Conservation (phyloP, 2,113 vertebrate genomes). For the Orycteropus afer region DNA sequence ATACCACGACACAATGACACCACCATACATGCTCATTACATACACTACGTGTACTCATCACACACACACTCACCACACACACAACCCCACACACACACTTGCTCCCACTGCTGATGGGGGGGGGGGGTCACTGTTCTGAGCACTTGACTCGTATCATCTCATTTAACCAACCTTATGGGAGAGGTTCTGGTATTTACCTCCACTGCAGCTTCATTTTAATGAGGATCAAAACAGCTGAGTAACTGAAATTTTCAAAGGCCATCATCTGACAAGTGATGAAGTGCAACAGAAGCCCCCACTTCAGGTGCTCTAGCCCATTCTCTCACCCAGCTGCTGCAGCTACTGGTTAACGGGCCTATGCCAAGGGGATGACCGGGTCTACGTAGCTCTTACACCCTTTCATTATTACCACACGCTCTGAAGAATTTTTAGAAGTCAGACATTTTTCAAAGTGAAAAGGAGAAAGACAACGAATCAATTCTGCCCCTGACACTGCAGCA, state of each 20-base stretch:
- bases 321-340: neutral
- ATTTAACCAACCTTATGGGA: neutral
- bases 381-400: accelerated
- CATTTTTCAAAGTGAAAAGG: neutral
- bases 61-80: neutral
- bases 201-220: neutral
- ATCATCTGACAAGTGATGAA: accelerated
- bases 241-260: neutral
- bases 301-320: neutral
- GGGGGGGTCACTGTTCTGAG: neutral
- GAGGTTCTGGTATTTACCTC: neutral
- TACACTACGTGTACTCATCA: too few species aligned
- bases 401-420: too few species aligned
- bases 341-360: neutral
- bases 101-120: neutral
- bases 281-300: neutral
- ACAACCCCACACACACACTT: neutral
- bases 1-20: too few species aligned
- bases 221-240: neutral
- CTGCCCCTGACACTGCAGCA: neutral
- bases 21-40: too few species aligned
- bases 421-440: neutral
- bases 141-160: too few species aligned
- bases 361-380: neutral
- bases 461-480: neutral